Base-by-base conservation (phyloP, 2,113 vertebrate species). In the Alethe diademata region DNA sequence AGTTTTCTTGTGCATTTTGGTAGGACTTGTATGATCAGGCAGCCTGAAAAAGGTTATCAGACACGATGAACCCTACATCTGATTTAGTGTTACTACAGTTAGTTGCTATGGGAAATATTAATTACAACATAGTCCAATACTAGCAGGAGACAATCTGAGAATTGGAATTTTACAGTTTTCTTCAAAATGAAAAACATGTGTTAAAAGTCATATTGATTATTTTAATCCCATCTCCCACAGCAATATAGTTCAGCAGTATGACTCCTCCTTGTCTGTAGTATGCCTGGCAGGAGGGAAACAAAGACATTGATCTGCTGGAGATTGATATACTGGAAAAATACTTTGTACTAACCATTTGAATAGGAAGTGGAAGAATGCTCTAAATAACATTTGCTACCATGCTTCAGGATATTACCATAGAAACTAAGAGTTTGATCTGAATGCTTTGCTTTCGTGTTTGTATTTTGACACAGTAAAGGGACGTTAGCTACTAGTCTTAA, bases 141-240 rank as follows among this genome's bases (percentile, higher is more conserved):
- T 85, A 56, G 42, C 31, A 95, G 57, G 56, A 93, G 43, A 92
- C 67, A 96, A 91, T 88, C 45, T 28, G 91, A 83, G 51, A 97
- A 96, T 54, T 35, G 35, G 71, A 95, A 94, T 56, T 92, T 93
- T 45, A 74, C 22, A 67, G 70, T 93, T 92, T 80, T 70, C 70
- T 90, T 95, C 91, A 45, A 87, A 90, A 73, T 80, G 25, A 93
- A 95, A 97, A 92, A 51, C 15, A 6, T 50, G 28, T 86, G 45
- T 88, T 96, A 83, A 92, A 93, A 94, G 60, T 74, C 35, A 22
- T 91, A 97, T 96, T 92, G 95, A 95, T 97, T 95, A 86, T 93
- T 95, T 96, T 95, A 97, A 97, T 96, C 40, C 40, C 15, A 17
- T 89, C 56, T 95, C 69, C 81, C 47, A 65, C 47, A 84, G 80